These are phyloP conservation scores for Lasioglossum vierecki DNA, from an alignment of 2,888 invertebrate genomes.

Conservation along the genomic window DNA sequence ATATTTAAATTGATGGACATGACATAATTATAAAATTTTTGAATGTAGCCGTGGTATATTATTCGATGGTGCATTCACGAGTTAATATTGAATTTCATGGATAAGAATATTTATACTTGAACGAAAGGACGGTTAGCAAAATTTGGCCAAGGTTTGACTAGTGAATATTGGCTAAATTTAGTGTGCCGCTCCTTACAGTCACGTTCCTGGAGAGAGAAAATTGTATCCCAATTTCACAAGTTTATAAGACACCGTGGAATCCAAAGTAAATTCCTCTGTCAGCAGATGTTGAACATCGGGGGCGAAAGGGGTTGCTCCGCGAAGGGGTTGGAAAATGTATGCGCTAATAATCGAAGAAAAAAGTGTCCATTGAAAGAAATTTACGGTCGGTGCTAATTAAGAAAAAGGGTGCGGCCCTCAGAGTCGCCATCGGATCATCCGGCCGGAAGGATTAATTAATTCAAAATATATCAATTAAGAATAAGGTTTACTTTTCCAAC, in stretches of 20 bases:
- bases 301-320: constrained; percentile 75
- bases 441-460: constrained; percentile 83
- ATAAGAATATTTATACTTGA: neutral
- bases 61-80: neutral
- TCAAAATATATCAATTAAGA: constrained; percentile 84
- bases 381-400: constrained; percentile 83
- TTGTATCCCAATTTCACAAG: neutral
- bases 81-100: neutral
- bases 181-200: neutral
- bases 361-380: constrained; percentile 84
- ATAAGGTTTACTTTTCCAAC: constrained; percentile 82
- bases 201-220: neutral
- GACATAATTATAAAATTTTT: neutral
- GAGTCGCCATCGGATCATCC: constrained; percentile 62
- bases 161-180: neutral
- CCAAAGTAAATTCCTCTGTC: constrained; percentile 41
- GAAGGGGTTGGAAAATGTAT: constrained; percentile 83
- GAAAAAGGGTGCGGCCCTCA: constrained; percentile 72
- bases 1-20: neutral
- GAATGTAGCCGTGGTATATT: neutral
- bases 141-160: neutral
- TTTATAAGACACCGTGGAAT: constrained; percentile 6
- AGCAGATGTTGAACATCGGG: constrained; percentile 79
- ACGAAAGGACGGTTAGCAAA: neutral
- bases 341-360: constrained; percentile 84